Conservation (phyloP, 2,113 vertebrate species). For the Chitala chitala region DNA sequence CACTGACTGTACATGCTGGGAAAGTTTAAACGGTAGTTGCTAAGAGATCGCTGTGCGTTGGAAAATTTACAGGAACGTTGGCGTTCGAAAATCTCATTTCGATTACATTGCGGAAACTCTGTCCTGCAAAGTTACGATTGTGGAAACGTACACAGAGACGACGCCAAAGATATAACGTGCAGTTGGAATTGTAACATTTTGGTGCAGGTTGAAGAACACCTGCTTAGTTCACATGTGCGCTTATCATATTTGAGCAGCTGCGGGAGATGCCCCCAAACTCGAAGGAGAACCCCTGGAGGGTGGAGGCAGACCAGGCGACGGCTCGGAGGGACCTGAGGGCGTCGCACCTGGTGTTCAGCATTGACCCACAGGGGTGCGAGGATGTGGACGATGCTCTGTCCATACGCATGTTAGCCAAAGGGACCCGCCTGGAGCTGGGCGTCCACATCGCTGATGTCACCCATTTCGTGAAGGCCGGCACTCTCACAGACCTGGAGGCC, state of each 20-base stretch:
- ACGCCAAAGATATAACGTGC: no score
- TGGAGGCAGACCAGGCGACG: conserved; percentile 52
- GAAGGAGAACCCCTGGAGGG: conserved; percentile 71
- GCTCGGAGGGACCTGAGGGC: conserved; percentile 61
- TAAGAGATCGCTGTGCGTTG: no score
- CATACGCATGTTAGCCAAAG: conserved; percentile 55
- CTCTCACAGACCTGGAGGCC: conserved; percentile 81
- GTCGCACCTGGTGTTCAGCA: conserved; percentile 87
- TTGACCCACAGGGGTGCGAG: conserved; percentile 86
- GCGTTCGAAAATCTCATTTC: no score
- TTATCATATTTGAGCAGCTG: conserved; percentile 61
- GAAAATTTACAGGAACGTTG: no score
- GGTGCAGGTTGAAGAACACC: background rate
- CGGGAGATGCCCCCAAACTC: conserved; percentile 80
- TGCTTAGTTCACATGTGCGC: background rate
- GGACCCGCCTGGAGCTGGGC: conserved; percentile 75
- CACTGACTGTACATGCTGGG: no score
- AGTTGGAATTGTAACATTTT: background rate
- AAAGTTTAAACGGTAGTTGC: no score
- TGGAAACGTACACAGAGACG: no score
- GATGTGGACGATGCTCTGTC: conserved; percentile 92
- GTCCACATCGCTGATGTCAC: conserved; percentile 96
- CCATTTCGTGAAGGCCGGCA: conserved; percentile 77
- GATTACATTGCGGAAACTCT: no score
- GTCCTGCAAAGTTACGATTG: no score